Percentiles rank a stretch among this genome's conserved stretches.
These are phyloP conservation scores for Meiosimyza decipiens DNA, from an alignment of 2,888 invertebrate genomes.

Conservation along the genomic window DNA sequence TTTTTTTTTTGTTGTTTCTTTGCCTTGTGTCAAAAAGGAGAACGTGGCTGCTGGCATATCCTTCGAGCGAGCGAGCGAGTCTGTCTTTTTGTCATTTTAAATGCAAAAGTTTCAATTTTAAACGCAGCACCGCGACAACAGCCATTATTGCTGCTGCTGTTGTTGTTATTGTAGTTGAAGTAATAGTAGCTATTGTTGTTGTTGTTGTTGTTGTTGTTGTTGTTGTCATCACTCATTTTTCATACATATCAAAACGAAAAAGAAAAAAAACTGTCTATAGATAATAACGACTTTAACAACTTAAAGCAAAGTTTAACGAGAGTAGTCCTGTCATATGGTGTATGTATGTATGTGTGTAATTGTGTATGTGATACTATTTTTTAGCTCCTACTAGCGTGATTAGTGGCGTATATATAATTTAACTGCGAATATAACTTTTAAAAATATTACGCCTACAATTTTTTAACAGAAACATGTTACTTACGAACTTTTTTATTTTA, in stretches of 20 bases:
- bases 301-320: too few species aligned
- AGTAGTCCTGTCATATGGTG: too few species aligned
- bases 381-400: too few species aligned
- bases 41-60: neutral
- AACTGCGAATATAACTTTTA: too few species aligned
- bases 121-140: neutral
- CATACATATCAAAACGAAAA: neutral
- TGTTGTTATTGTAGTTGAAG: neutral
- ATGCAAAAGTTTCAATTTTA: neutral
- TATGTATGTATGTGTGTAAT: too few species aligned
- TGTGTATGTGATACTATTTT: too few species aligned
- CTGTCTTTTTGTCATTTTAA: neutral
- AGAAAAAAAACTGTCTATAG: too few species aligned
- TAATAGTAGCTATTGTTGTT: neutral
- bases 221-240: conserved; percentile 10
- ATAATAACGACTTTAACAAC: too few species aligned
- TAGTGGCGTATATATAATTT: too few species aligned
- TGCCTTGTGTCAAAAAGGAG: neutral
- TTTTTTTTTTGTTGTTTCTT: neutral
- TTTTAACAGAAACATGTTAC: too few species aligned
- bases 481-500: too few species aligned
- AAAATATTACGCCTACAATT: too few species aligned
- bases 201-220: neutral
- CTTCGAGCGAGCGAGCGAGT: neutral
- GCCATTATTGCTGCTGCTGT: neutral